Base-by-base conservation (phyloP, 2,113 vertebrate species). In the Triplophysa siluroides region DNA sequence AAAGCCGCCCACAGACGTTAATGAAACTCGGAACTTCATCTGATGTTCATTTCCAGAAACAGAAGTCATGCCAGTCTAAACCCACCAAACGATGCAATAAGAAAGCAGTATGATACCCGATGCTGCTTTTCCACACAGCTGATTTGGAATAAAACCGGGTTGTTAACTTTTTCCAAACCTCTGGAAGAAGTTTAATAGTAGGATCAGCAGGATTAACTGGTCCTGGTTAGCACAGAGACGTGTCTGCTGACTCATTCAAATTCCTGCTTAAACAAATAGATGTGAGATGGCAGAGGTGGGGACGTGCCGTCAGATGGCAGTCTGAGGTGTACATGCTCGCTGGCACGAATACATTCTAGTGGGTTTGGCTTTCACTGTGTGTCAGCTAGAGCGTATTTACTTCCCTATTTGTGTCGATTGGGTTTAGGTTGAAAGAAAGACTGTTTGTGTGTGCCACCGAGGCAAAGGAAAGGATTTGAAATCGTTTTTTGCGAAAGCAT, bases 271-370 rank as follows among this genome's bases (percentile, higher is more conserved):
- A 75, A 60, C 58, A 47, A 75, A 75, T 62, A 75, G 58, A 75
- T 63, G 58, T 62, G 58, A 63, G 72, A 63, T 63, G 72, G 72
- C 56, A 75, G 58, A 63, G 29, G 13, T 14, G 14, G 69, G 69
- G 69, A 72, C 12, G 69, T 58, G 69, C 29, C 41, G 14, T 62
- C 38, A 47, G 58, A 75, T 43, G 58, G 72, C 72, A 75, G 54
- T n/a, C 54, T 5, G 54, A n/a, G 33, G 45, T 38, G 62, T 13
- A 19, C 83, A 41, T 88, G 85, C 26, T 38, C 2, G 14, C 1
- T 75, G 81, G 85, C 85, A 89, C 50, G 80, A 78, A 91, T 88
- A 13, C 85, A 76, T 60, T 8, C 54, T 21, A 60, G 54, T 0
- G 3, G 60, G 24, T 60, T 73, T 43, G 26, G 38, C 24, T 54